A percentile compares a stretch with the other conserved stretches of the same genome.
Evolutionary conservation across 2,113 vertebrate genomes (phyloP).

Genomic region (Notechis scutatus): DNA sequence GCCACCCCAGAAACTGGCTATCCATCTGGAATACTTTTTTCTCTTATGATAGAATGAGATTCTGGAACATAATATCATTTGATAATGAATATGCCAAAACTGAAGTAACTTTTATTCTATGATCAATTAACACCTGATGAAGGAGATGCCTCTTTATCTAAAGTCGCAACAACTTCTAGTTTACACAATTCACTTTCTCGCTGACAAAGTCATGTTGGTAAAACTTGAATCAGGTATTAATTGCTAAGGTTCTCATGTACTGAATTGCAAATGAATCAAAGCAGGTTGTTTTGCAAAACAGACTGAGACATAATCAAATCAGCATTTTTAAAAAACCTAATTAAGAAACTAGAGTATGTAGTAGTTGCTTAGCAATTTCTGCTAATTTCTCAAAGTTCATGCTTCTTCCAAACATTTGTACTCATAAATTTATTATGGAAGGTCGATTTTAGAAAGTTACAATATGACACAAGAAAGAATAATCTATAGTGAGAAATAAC

Average conservation of each 20-base stretch:
- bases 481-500: background rate
- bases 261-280: no score
- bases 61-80: background rate
- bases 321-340: background rate
- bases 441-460: background rate
- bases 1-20: no score
- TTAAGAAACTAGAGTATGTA: background rate
- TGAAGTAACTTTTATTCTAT: background rate
- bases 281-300: no score
- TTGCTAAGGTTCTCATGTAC: background rate
- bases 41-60: background rate
- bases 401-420: background rate
- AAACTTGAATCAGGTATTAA: background rate
- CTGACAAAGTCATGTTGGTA: background rate
- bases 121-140: no score
- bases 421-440: background rate
- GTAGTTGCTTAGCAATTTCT: background rate
- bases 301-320: no score
- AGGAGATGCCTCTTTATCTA: no score
- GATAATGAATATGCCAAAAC: background rate
- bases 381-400: background rate
- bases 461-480: background rate
- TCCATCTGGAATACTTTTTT: background rate
- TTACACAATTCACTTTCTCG: background rate
- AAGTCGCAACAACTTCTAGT: background rate